These are phyloP conservation scores for Caenorhabditis becei DNA, from an alignment of 2,888 invertebrate genomes.

Conservation along the genomic window DNA sequence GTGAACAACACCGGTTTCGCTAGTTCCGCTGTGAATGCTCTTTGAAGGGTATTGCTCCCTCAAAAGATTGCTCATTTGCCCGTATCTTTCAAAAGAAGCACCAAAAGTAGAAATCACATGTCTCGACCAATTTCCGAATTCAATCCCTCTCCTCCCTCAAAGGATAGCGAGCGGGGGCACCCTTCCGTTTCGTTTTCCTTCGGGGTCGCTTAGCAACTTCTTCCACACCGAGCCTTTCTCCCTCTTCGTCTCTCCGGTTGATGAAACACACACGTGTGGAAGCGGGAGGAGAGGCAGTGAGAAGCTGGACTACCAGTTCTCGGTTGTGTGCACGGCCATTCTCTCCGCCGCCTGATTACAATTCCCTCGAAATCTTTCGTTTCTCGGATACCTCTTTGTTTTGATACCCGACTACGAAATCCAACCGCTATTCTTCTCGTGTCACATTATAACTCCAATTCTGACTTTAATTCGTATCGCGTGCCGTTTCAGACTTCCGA, in stretches of 20 bases:
- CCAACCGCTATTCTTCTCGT: too few relatives aligned
- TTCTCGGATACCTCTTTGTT: background rate
- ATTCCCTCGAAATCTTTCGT: background rate
- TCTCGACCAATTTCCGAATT: background rate
- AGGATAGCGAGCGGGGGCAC: background rate
- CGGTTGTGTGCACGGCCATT: too few relatives aligned
- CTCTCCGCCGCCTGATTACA: background rate
- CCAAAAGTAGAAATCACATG: background rate
- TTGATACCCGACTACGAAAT: background rate
- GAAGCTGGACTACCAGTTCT: conserved; percentile 41
- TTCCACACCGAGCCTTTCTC: background rate
- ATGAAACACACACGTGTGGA: conserved; percentile 20
- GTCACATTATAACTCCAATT: too few relatives aligned
- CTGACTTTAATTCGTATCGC: too few relatives aligned
- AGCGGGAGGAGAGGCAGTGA: background rate
- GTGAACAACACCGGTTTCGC: too few relatives aligned
- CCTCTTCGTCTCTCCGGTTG: conserved; percentile 24
- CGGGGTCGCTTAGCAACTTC: conserved; percentile 50
- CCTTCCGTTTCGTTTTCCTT: conserved; percentile 34
- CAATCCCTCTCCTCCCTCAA: background rate
- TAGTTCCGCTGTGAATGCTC: too few relatives aligned
- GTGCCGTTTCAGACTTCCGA: background rate
- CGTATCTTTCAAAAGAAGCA: too few relatives aligned
- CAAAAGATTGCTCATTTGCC: too few relatives aligned
- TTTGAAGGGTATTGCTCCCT: too few relatives aligned